These are phyloP conservation scores for Callinectes sapidus DNA, from an alignment of 2,888 invertebrate species.

Conservation along the genomic window DNA sequence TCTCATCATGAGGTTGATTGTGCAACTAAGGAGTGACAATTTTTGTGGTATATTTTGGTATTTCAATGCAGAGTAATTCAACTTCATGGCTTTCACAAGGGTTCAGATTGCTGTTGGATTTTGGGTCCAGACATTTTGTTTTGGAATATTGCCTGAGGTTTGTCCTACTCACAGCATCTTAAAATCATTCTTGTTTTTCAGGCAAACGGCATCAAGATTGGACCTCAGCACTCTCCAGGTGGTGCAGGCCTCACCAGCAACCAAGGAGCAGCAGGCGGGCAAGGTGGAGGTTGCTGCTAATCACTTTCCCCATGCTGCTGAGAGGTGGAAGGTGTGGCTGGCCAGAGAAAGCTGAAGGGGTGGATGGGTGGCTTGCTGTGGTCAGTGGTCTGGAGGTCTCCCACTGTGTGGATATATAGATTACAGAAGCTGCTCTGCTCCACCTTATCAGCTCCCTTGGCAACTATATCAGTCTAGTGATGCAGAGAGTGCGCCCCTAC, in stretches of 20 bases:
- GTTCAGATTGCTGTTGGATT: too few relatives aligned
- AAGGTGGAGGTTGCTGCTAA: slow-evolving; percentile 90
- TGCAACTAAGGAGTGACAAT: too few relatives aligned
- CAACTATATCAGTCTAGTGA: slow-evolving; percentile 36
- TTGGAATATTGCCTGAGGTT: too few relatives aligned
- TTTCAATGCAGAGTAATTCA: too few relatives aligned
- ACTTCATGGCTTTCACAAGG: too few relatives aligned
- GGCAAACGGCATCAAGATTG: slow-evolving; percentile 99
- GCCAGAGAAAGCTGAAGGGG: slow-evolving; percentile 28
- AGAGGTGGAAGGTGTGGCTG: slow-evolving; percentile 26
- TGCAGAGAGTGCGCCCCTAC: slow-evolving; percentile 4
- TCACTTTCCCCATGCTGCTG: background rate
- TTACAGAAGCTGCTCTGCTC: background rate
- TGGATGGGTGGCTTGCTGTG: slow-evolving; percentile 20
- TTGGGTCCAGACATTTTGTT: too few relatives aligned
- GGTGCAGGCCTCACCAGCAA: slow-evolving; percentile 85
- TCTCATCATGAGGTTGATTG: too few relatives aligned
- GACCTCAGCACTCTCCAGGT: slow-evolving; percentile 97
- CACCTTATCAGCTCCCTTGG: slow-evolving; percentile 43
- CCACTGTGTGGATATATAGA: slow-evolving; percentile 20
- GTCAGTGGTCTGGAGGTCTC: background rate
- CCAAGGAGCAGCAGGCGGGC: slow-evolving; percentile 87
- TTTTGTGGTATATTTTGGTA: too few relatives aligned
- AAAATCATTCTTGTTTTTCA: slow-evolving; percentile 76
- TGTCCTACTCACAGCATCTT: background rate